A percentile compares a stretch with the other conserved stretches of the same genome.
phyloP scores from a whole-genome alignment of 1,140 invertebrate species.

The Heterodera schachtii region DNA sequence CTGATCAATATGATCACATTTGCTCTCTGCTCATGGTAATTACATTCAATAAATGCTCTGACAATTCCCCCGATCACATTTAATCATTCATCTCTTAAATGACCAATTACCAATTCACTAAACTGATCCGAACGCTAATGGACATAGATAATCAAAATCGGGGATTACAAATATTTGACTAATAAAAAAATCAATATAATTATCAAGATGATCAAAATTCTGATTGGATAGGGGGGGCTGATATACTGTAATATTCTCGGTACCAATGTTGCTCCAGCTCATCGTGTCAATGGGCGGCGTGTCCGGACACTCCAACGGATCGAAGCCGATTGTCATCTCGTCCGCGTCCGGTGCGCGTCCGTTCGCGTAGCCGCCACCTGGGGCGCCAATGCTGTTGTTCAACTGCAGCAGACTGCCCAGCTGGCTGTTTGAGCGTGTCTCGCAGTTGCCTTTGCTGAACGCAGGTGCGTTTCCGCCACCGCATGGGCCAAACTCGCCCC shows the following conservation, averaged over 20 bases:
- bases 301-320: slow-evolving; percentile 56
- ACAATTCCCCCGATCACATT: too few relatives aligned
- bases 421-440: slow-evolving; percentile 54
- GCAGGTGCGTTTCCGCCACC: background rate
- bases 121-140: too few relatives aligned
- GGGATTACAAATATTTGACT: too few relatives aligned
- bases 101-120: too few relatives aligned
- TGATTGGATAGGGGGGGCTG: too few relatives aligned
- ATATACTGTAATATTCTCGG: background rate
- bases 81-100: too few relatives aligned
- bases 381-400: slow-evolving; percentile 28
- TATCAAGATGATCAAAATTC: too few relatives aligned
- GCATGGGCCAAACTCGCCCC: background rate
- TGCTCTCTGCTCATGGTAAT: too few relatives aligned
- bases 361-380: background rate
- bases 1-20: too few relatives aligned
- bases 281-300: slow-evolving; percentile 64
- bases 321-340: slow-evolving; percentile 35
- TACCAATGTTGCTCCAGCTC: slow-evolving; percentile 59
- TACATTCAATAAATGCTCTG: too few relatives aligned
- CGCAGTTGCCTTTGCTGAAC: slow-evolving; percentile 27
- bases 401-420: slow-evolving; percentile 55
- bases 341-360: slow-evolving; percentile 5
- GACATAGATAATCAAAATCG: too few relatives aligned
- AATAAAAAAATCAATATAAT: too few relatives aligned